These are phyloP conservation scores for Poeciliopsis turneri DNA, from an alignment of 2,797 vertebrate species.

Conservation along the genomic window DNA sequence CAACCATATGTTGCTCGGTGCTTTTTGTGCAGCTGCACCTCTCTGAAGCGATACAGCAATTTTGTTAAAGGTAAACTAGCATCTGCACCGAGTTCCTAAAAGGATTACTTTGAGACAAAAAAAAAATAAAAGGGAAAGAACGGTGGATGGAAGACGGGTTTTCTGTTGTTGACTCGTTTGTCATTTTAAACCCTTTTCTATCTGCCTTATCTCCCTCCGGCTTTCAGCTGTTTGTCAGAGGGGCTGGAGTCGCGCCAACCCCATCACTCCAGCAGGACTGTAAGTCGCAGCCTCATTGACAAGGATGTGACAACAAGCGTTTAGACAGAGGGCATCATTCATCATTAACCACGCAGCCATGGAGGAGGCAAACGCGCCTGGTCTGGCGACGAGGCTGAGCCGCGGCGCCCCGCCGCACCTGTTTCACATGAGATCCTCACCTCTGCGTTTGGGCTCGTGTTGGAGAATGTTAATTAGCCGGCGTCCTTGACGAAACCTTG, in stretches of 20 bases:
- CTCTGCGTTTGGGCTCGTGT: slow-evolving; percentile 65
- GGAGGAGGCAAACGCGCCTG: slow-evolving; percentile 69
- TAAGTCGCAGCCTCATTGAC: slow-evolving; percentile 65
- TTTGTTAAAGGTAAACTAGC: slow-evolving; percentile 38
- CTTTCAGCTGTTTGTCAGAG: slow-evolving; percentile 35
- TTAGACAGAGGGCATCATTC: slow-evolving; percentile 77
- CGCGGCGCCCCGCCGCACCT: slow-evolving; percentile 37
- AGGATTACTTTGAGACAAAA: slow-evolving; percentile 28
- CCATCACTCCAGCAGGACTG: slow-evolving; percentile 68
- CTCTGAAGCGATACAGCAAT: slow-evolving; percentile 24
- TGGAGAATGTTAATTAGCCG: slow-evolving; percentile 67
- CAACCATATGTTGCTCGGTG: not conserved
- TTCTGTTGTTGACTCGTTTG: slow-evolving; percentile 40
- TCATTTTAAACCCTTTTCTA: slow-evolving; percentile 37
- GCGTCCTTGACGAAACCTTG: slow-evolving; percentile 70
- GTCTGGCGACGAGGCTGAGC: slow-evolving; percentile 40
- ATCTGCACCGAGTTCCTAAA: slow-evolving; percentile 34
- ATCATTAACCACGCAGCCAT: slow-evolving; percentile 71
- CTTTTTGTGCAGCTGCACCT: slow-evolving; percentile 6
- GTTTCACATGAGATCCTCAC: slow-evolving; percentile 54
- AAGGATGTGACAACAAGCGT: slow-evolving; percentile 71
- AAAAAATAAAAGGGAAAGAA: not conserved
- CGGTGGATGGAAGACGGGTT: not conserved
- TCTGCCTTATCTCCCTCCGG: slow-evolving; percentile 24
- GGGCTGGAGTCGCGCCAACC: slow-evolving; percentile 58